Percentiles rank a stretch among this genome's conserved stretches.
Conservation (phyloP, 2,113 vertebrate species). For the Haemorhous mexicanus region DNA sequence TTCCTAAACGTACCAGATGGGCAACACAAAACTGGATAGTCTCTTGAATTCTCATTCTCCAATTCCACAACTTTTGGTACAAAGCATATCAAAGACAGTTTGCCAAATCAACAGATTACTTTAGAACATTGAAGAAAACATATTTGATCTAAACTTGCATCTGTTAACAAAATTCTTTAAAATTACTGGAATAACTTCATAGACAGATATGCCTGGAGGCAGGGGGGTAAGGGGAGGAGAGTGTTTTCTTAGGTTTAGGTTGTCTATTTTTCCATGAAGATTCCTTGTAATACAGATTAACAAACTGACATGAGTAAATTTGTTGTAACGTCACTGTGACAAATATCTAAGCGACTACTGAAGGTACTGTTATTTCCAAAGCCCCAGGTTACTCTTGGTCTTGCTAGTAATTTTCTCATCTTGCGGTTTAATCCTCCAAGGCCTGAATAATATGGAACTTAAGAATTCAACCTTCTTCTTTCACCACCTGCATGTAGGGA, state of each 20-base stretch:
- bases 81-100: not conserved
- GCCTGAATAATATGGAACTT: not conserved
- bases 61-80: not conserved
- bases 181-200: not conserved
- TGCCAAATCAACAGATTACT: constrained; percentile 18
- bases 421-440: not conserved
- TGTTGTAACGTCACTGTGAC: not conserved
- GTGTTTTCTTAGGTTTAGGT: not conserved
- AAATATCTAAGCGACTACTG: not conserved
- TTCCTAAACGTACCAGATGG: not conserved
- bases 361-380: not conserved
- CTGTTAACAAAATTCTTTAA: not conserved
- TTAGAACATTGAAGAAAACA: not conserved
- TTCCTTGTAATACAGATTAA: not conserved
- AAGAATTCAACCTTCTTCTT: not conserved
- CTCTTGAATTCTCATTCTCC: not conserved
- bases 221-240: fast-evolving
- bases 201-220: not conserved
- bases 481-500: not conserved
- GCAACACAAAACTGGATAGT: not conserved
- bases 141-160: not conserved
- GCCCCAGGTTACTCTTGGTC: not conserved
- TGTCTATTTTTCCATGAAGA: not conserved
- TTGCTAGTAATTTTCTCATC: not conserved
- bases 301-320: not conserved